Percentiles rank a stretch among this genome's conserved stretches.
phyloP scores from a whole-genome alignment of 2,113 vertebrate genomes.

The Prietella phreatophila region DNA sequence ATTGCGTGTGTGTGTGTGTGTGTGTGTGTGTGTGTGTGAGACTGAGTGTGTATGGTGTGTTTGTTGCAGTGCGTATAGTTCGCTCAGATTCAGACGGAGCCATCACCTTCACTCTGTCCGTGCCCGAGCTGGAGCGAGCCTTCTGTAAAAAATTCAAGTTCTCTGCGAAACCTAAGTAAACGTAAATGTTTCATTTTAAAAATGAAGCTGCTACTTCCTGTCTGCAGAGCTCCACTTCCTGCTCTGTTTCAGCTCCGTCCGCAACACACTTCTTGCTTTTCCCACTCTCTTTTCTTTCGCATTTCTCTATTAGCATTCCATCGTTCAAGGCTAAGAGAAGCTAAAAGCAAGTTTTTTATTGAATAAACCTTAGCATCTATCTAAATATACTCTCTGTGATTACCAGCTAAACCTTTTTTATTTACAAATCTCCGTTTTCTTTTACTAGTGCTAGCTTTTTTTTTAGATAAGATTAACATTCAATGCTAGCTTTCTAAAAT shows the following conservation, averaged over 20 bases:
- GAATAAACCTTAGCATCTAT: background rate
- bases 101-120: slow-evolving; percentile 77
- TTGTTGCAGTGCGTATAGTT: slow-evolving; percentile 70
- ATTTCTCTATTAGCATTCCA: background rate
- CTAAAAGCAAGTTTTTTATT: background rate
- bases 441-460: background rate
- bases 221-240: slow-evolving; percentile 38
- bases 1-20: background rate
- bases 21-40: background rate
- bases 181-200: background rate
- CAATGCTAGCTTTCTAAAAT: background rate
- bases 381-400: background rate
- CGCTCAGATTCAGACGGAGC: slow-evolving; percentile 71
- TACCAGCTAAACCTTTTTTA: background rate
- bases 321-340: background rate
- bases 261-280: background rate
- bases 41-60: background rate
- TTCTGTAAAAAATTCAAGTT: slow-evolving; percentile 77
- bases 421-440: background rate
- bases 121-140: slow-evolving; percentile 76
- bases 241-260: background rate
- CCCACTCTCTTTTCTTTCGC: background rate
- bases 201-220: slow-evolving; percentile 29
- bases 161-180: slow-evolving; percentile 76
- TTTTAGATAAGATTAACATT: background rate